phyloP scores from a whole-genome alignment of 2,797 vertebrate species.

The Megalops cyprinoides region DNA sequence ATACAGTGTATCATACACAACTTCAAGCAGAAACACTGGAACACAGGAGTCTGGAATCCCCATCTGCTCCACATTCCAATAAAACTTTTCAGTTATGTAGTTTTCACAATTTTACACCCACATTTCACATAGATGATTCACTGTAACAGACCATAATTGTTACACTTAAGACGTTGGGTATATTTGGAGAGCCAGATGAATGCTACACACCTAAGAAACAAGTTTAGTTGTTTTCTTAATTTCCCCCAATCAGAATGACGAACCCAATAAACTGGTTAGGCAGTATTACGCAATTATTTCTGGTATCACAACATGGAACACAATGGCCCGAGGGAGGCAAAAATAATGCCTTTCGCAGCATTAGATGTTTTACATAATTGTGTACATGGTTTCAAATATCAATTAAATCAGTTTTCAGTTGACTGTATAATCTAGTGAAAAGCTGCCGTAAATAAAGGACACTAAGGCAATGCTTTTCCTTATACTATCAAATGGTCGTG shows the following conservation, averaged over 20 bases:
- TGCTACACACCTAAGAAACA: neutral
- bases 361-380: neutral
- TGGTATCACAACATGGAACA: neutral
- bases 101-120: neutral
- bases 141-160: neutral
- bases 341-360: neutral
- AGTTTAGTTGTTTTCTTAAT: slow-evolving; percentile 10
- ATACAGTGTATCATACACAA: neutral
- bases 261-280: neutral
- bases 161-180: neutral
- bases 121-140: neutral
- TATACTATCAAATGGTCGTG: neutral
- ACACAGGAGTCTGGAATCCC: too few species aligned
- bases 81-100: neutral
- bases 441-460: neutral
- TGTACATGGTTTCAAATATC: slow-evolving; percentile 1
- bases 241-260: neutral
- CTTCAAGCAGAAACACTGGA: neutral
- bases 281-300: neutral
- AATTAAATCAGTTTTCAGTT: neutral
- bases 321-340: neutral
- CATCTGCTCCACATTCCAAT: neutral
- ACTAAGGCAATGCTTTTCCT: neutral
- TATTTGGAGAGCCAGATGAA: neutral
- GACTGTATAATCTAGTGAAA: neutral